Evolutionary conservation across 2,113 vertebrate species (phyloP).

Genomic region (Trinectes maculatus): DNA sequence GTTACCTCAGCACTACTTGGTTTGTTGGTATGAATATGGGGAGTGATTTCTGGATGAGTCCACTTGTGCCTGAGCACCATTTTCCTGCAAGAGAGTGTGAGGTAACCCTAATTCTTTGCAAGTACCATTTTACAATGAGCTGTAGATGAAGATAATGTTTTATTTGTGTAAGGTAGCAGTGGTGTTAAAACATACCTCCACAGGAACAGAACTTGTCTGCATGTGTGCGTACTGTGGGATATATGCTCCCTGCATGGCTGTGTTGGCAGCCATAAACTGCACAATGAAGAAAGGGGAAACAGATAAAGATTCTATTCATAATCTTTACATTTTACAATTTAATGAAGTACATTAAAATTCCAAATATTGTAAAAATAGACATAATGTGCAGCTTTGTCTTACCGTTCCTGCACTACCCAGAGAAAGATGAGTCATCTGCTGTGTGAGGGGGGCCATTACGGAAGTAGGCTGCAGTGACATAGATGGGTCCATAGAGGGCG

Average conservation of each 20-base stretch:
- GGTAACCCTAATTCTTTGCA: not conserved
- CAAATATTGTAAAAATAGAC: not conserved
- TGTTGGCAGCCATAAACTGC: slow-evolving; percentile 93
- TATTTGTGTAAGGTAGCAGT: not conserved
- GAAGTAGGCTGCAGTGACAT: slow-evolving; percentile 97
- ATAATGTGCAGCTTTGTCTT: slow-evolving; percentile 54
- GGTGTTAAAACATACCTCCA: slow-evolving; percentile 84
- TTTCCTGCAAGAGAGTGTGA: slow-evolving; percentile 85
- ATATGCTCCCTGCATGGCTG: slow-evolving; percentile 95
- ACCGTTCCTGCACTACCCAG: slow-evolving; percentile 92
- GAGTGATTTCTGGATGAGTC: slow-evolving; percentile 94
- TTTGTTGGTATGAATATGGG: slow-evolving; percentile 95
- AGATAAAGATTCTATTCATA: not conserved
- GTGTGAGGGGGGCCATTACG: slow-evolving; percentile 92
- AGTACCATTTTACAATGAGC: not conserved
- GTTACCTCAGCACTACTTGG: slow-evolving; percentile 93
- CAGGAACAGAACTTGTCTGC: slow-evolving; percentile 88
- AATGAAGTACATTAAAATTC: not conserved
- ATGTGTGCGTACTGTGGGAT: slow-evolving; percentile 94
- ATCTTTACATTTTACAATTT: not conserved
- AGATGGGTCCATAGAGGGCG: slow-evolving; percentile 97
- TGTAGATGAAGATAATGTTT: not conserved
- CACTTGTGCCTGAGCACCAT: slow-evolving; percentile 91
- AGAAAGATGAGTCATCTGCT: slow-evolving; percentile 98
- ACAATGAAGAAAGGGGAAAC: slow-evolving; percentile 56